Base-by-base conservation (phyloP, 2,888 invertebrate genomes). In the Drosophila monieri region DNA sequence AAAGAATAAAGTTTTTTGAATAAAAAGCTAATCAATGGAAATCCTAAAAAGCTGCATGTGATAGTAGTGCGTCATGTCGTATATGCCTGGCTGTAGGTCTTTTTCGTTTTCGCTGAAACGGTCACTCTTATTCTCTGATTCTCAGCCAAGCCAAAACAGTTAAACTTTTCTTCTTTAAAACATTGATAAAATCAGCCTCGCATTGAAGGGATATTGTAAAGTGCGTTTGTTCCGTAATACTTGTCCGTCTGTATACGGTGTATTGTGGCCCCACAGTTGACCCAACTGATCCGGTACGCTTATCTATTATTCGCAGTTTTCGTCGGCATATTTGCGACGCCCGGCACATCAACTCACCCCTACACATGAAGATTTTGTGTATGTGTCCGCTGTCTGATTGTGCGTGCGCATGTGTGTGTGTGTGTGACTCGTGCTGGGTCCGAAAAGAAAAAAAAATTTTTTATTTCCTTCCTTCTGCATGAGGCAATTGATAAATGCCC, bases 251-350 rank as follows among this genome's bases (percentile, higher is more conserved):
- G 37, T 18, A 10, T 10, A 23, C 48, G 25, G 32, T 8, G 18
- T 10, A 70, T 35, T 61, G 52, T 72, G 64, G 56, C 55, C 15
- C 48, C 43, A n/a, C 43, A 43, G 37, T 35, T 35, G 18, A 39
- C 30, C 41, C 51, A 55, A 49, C 49, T 67, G 46, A 54, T 67
- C 30, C 48, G 73, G 73, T 73, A 73, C 14, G 44, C 49, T 39
- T 10, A 12, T 10, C 4, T 18, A 64, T 54, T 59, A 59, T 70
- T 52, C 55, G 65, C 61, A 27, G 41, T 73, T 55, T 37, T 68
- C 68, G 52, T 86, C 85, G 87, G 78, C 76, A 64, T 74, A 80
- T 81, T 76, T 78, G 87, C 78, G 87, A 81, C 87, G 85, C 81
- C 81, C 87, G 81, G 87, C 74, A 65, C 80, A 56, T 47, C 48